Conservation (phyloP, 2,797 vertebrate species). For the Siniperca undulata region DNA sequence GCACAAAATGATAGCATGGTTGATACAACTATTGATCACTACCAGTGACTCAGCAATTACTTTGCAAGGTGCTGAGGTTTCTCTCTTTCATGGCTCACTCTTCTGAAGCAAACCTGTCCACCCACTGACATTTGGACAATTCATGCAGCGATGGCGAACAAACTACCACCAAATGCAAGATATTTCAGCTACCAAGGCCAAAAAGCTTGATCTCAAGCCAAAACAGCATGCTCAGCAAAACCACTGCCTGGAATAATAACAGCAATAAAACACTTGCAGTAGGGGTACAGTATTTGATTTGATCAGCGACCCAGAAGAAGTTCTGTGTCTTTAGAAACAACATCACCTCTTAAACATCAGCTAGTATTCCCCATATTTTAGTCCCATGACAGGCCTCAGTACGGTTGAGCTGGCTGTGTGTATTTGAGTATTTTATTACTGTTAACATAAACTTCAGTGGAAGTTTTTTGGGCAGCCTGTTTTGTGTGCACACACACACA, state of each 20-base stretch:
- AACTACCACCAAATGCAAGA: constrained; percentile 6
- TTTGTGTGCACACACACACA: constrained; percentile 39
- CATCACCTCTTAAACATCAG: constrained; percentile 43
- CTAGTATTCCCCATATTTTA: constrained; percentile 22
- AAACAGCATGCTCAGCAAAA: constrained; percentile 53
- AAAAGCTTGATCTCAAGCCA: constrained; percentile 31
- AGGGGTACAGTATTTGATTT: constrained; percentile 41
- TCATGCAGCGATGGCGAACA: not conserved
- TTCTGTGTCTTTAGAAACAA: constrained; percentile 41
- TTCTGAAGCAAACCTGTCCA: constrained; percentile 19
- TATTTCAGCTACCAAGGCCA: constrained; percentile 27
- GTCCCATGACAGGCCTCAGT: constrained; percentile 11
- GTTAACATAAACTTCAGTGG: constrained; percentile 31
- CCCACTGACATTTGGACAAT: constrained; percentile 29
- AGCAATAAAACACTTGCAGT: constrained; percentile 51
- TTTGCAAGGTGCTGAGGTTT: constrained; percentile 1
- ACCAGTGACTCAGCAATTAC: constrained; percentile 30
- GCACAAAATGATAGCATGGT: not conserved
- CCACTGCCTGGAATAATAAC: constrained; percentile 46
- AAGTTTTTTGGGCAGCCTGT: constrained; percentile 23
- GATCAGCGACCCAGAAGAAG: constrained; percentile 40
- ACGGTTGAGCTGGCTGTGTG: not conserved
- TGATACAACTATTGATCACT: constrained; percentile 10
- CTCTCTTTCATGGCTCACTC: constrained; percentile 1
- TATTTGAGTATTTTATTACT: constrained; percentile 32